Conservation (phyloP, 2,888 invertebrate genomes). For the Lithophane semibrunnea region DNA sequence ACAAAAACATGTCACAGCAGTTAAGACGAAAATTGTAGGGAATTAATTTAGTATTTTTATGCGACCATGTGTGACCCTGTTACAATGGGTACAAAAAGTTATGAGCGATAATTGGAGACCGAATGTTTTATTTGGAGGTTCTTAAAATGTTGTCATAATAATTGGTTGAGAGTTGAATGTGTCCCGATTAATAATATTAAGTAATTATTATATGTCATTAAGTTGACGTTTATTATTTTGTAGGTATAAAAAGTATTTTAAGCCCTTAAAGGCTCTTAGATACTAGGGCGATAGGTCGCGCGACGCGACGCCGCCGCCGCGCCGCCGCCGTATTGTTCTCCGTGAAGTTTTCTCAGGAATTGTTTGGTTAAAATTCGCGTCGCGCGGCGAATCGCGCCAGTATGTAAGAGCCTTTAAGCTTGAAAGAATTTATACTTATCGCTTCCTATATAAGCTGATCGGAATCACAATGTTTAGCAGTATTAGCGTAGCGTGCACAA, state of each 20-base stretch:
- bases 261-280: no score
- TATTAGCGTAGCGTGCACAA: conserved; percentile 41
- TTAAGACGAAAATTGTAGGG: conserved; percentile 57
- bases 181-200: conserved; percentile 22
- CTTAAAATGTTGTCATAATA: conserved; percentile 40
- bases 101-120: conserved; percentile 47
- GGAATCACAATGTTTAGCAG: conserved; percentile 28
- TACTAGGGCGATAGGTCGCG: no score
- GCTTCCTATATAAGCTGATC: conserved; percentile 26
- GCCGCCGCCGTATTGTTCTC: no score
- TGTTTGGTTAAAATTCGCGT: no score
- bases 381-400: no score
- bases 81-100: conserved; percentile 54
- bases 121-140: conserved; percentile 51
- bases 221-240: not conserved
- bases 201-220: conserved; percentile 16
- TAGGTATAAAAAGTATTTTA: no score
- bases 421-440: conserved; percentile 17
- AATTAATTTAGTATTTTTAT: conserved; percentile 62
- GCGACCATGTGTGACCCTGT: conserved; percentile 67
- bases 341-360: no score
- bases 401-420: no score
- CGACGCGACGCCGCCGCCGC: no score
- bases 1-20: conserved; percentile 67
- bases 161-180: conserved; percentile 47